These are phyloP conservation scores for Telmatherina bonti DNA, from an alignment of 2,797 vertebrate genomes.

Conservation along the genomic window DNA sequence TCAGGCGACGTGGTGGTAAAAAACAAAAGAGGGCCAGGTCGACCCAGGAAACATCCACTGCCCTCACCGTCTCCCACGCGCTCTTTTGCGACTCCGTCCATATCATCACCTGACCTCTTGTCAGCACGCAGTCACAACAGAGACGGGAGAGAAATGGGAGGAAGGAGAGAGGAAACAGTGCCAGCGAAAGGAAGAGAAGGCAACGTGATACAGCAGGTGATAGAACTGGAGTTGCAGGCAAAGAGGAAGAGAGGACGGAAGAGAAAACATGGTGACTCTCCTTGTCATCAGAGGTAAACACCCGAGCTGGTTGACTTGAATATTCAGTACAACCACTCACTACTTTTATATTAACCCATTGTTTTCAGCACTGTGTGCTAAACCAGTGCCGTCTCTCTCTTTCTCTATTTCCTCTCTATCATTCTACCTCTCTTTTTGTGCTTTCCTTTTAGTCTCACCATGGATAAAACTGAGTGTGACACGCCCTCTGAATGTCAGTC, in stretches of 20 bases:
- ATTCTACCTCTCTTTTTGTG: constrained; percentile 76
- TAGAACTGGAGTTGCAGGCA: constrained; percentile 88
- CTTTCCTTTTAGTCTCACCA: constrained; percentile 74
- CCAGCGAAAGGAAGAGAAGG: constrained; percentile 49
- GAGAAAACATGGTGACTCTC: constrained; percentile 84
- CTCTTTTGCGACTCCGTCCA: constrained; percentile 59
- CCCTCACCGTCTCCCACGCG: constrained; percentile 73
- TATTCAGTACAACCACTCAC: constrained; percentile 71
- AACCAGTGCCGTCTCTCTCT: constrained; percentile 81
- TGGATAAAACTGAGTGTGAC: constrained; percentile 76
- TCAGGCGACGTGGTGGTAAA: constrained; percentile 84
- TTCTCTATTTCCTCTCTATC: constrained; percentile 75
- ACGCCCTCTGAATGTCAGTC: constrained; percentile 78
- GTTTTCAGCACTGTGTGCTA: constrained; percentile 86
- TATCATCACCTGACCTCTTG: constrained; percentile 53
- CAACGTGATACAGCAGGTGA: constrained; percentile 80
- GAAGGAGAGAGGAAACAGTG: constrained; percentile 50
- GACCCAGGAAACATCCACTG: constrained; percentile 88
- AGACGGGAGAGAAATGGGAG: constrained; percentile 59
- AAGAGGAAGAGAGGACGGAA: constrained; percentile 85
- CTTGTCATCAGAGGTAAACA: constrained; percentile 79
- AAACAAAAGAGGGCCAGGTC: constrained; percentile 91
- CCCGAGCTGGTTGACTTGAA: constrained; percentile 71
- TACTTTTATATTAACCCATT: constrained; percentile 76
- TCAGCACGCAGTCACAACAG: constrained; percentile 58